These are phyloP conservation scores for Arremon brunneinucha DNA, from an alignment of 2,797 vertebrate species.

Conservation along the genomic window DNA sequence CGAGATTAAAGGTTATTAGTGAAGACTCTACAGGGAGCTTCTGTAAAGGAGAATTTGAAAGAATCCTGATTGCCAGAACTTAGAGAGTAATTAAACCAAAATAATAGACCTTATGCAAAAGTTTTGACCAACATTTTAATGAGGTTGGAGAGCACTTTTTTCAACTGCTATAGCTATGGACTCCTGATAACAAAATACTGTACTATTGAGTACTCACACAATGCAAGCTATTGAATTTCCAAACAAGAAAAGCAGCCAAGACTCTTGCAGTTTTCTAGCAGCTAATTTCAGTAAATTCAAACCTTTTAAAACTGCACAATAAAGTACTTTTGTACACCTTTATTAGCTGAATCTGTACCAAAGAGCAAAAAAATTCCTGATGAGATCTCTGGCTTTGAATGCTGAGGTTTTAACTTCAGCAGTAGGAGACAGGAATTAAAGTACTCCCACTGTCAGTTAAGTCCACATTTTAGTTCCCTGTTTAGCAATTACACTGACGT, in stretches of 20 bases:
- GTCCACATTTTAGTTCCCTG: background rate
- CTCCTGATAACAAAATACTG: background rate
- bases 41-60: background rate
- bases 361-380: background rate
- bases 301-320: constrained; percentile 4
- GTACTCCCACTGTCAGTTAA: background rate
- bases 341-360: background rate
- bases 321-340: background rate
- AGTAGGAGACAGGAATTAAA: background rate
- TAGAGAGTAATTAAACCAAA: background rate
- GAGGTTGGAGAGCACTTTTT: background rate
- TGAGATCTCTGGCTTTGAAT: background rate
- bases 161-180: background rate
- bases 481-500: background rate
- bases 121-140: background rate
- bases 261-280: background rate
- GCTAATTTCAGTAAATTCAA: constrained; percentile 19
- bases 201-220: background rate
- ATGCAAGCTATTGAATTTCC: background rate
- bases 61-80: background rate
- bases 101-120: background rate
- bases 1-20: background rate
- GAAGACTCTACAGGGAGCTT: background rate
- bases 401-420: background rate
- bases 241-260: constrained; percentile 1